Base-by-base conservation (phyloP, 53 echinoderm and acorn worm species). In the Glandiceps talaboti region DNA sequence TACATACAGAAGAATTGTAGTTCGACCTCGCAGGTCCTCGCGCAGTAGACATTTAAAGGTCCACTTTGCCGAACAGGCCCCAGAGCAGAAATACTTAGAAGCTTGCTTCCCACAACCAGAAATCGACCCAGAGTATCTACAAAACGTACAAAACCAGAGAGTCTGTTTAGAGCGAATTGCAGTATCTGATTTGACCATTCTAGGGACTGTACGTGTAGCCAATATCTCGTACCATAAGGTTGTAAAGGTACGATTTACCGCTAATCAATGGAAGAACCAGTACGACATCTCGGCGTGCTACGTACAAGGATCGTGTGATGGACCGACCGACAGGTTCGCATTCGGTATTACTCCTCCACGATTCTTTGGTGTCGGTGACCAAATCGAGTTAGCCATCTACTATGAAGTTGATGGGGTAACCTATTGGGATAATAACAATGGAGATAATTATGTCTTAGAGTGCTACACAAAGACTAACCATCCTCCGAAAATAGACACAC, bases 291-390 rank as follows among this genome's bases (percentile, higher is more conserved):
- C 83, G 33, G 93, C 90, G 0, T 82, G 80, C 32, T 93, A 93
- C 74, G 93, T 93, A 0, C 86, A 85, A 72, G 88, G 88, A 25
- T 93, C 93, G 12, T 88, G 82, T 32, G 88, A 93, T 64, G 93
- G 93, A 0, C 90, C 90, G 14, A 93, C 90, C 26, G 93, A 93
- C 77, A 80, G 93, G 6, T 93, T 90, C 80, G 89, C 93, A 27
- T 93, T 93, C 79, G 93, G 93, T 0, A 74, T 93, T 14, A 84
- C 93, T 0, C 86, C 87, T 28, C 93, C 90, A 0, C 74, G 88
- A 28, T 87, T 82, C 72, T 78, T 93, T 75, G 74, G 77, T 1
- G 86, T 87, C 28, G 90, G 90, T 29, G 84, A 73, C 27, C 79
- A 82, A 27, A 76, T 93, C 32, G 85, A 88, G 72, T 90, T 93